Conservation (phyloP, 2,888 invertebrate genomes). For the Eurytoma adleriae region DNA sequence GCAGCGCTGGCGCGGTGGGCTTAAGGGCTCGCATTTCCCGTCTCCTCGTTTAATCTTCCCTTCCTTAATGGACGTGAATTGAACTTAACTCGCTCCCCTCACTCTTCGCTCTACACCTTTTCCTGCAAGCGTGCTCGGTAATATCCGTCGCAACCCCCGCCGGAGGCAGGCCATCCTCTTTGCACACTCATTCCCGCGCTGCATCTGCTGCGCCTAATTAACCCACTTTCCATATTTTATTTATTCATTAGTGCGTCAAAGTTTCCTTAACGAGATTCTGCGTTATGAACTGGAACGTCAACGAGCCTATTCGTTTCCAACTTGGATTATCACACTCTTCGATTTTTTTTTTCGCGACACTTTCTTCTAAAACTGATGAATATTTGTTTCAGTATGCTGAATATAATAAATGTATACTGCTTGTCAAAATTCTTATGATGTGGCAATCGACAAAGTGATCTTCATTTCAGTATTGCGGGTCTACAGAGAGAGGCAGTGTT, state of each 20-base stretch:
- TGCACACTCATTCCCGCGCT: neutral
- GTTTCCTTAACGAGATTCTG: slow-evolving; percentile 11
- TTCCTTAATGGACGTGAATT: slow-evolving; percentile 47
- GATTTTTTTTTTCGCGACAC: neutral
- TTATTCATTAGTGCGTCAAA: slow-evolving; percentile 46
- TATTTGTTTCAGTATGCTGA: no score
- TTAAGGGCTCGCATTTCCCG: slow-evolving; percentile 33
- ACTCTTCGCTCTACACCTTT: neutral
- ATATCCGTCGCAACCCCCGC: neutral
- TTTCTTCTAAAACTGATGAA: neutral
- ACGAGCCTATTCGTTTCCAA: neutral
- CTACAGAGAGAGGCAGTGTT: no score
- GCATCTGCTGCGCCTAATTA: slow-evolving; percentile 42
- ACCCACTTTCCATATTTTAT: slow-evolving; percentile 38
- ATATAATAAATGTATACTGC: no score
- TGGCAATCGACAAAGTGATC: no score
- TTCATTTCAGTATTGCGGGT: no score
- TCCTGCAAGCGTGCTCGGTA: neutral
- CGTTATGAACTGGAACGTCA: neutral
- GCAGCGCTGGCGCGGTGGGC: neutral
- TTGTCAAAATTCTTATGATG: no score
- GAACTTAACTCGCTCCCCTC: slow-evolving; percentile 42
- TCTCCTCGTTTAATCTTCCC: slow-evolving; percentile 23
- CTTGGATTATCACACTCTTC: neutral
- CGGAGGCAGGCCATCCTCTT: neutral